phyloP scores from a whole-genome alignment of 2,113 vertebrate species.

The Epinephelus cyanopodus region DNA sequence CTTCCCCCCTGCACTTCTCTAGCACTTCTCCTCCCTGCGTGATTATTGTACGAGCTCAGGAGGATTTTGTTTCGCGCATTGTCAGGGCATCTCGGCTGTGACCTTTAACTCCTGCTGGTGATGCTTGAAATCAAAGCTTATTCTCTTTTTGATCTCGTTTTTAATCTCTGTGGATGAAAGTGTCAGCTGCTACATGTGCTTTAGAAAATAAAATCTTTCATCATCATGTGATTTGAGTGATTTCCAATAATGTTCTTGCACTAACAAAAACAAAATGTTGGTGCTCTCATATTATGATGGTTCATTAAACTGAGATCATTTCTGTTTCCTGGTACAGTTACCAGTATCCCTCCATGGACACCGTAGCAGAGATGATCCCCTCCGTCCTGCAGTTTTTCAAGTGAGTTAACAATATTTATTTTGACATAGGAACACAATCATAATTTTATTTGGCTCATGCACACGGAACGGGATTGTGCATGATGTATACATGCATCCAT shows the following conservation, averaged over 20 bases:
- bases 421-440: background rate
- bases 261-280: too few relatives aligned
- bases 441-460: constrained; percentile 62
- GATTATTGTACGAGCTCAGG: constrained; percentile 25
- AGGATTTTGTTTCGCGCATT: constrained; percentile 36
- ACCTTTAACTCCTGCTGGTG: constrained; percentile 5
- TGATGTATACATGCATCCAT: background rate
- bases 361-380: constrained; percentile 92
- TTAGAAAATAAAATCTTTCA: background rate
- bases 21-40: background rate
- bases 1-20: background rate
- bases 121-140: constrained; percentile 10
- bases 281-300: background rate
- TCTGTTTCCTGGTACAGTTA: constrained; percentile 79
- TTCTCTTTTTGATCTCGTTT: constrained; percentile 5
- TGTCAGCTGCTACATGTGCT: background rate
- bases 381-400: constrained; percentile 91
- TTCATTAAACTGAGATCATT: background rate
- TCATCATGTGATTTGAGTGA: background rate
- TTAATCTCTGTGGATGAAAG: constrained; percentile 24
- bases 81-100: constrained; percentile 21
- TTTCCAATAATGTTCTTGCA: background rate
- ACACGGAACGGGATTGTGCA: background rate
- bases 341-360: constrained; percentile 92
- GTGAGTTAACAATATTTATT: constrained; percentile 80